Base-by-base conservation (phyloP, 2,888 invertebrate species). In the Atrina japonica region DNA sequence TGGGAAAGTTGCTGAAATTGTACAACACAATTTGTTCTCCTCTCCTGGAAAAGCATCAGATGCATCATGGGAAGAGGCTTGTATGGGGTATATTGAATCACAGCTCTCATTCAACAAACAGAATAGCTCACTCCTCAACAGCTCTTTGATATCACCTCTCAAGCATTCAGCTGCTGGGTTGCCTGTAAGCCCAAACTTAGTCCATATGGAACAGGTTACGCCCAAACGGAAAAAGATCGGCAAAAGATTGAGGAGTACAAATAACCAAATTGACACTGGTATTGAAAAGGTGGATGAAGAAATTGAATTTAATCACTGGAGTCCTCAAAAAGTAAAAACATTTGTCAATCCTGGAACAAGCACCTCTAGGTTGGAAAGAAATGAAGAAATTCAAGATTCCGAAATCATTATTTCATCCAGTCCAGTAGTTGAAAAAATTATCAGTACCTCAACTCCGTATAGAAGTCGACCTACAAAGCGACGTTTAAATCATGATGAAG, bases 11-110 rank as follows among this genome's bases (percentile, higher is more conserved):
- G 47, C 49, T 25, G 52, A 60, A 45, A 59, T 45, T 16, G 11
- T 35, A 35, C 35, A 35, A 35, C 35, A 35, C 11, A n/a, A 56
- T 18, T 64, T 55, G 25, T 75, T 83, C 65, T 80, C 83, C 0
- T 86, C 86, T 25, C 86, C 84, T 11, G 78, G 77, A 6, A 83
- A 84, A 73, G 65, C 50, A 7, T 82, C 84, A 0, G 77, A 85
- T 49, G 82, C 84, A 0, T 85, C 84, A 0, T 86, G 86, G 86
- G 80, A 70, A 52, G 82, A 83, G 49, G 78, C 82, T 6, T 80
- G 82, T 76, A 83, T 83, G 7, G 64, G 58, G 23, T 85, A 80
- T 70, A 77, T 86, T 40, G 76, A 80, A 27, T 77, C 66, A 21
- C 71, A 75, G 1, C 11, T 71, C 6, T 63, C 61, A 5, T 25